Base-by-base conservation (phyloP, 2,888 invertebrate genomes). In the Rhamphomyia laevipes region DNA sequence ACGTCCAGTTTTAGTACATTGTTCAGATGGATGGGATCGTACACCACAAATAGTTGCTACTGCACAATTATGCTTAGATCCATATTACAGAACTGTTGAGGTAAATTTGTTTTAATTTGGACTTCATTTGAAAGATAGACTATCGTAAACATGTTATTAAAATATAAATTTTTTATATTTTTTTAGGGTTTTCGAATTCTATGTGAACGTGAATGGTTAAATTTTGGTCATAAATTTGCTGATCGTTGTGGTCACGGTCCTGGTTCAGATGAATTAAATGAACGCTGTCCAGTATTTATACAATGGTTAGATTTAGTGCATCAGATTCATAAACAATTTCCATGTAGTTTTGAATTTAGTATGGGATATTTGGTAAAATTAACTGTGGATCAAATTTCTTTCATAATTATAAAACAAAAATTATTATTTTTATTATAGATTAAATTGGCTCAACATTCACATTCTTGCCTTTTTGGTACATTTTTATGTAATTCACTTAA, bases 11-110 rank as follows among this genome's bases (percentile, higher is more conserved):
- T 75, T 99, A 53, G 94, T 99, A 11, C 97, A 97, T 71, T 97
- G 97, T 71, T 94, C 94, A 3, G 97, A 97, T 73, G 97, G 97
- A 43, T 97, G 97, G 97, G 97, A 99, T 73, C 79, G 97, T 57
- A 99, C 97, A 49, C 91, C 97, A 43, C 97, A 99, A 74, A 87
- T 99, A 56, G 90, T 92, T 15, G 88, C 95, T 38, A 77, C 96
- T 46, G 91, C 93, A 13, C 87, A 96, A 71, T 76, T 97, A 40
- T 74, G 96, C 62, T 76, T 96, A 37, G 97, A 97, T 75, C 93
- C 95, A 0, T 86, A 83, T 72, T 97, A 97, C 70, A 77, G 97
- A 58, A 97, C 96, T 12, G 77, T 91, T 47, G 84, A 92, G 76
- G 93, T 85, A 64, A 62, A 67, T 27, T 27, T 27, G 7, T 27